These are phyloP conservation scores for Diarsia dahlii DNA, from an alignment of 2,888 invertebrate genomes.

Conservation along the genomic window DNA sequence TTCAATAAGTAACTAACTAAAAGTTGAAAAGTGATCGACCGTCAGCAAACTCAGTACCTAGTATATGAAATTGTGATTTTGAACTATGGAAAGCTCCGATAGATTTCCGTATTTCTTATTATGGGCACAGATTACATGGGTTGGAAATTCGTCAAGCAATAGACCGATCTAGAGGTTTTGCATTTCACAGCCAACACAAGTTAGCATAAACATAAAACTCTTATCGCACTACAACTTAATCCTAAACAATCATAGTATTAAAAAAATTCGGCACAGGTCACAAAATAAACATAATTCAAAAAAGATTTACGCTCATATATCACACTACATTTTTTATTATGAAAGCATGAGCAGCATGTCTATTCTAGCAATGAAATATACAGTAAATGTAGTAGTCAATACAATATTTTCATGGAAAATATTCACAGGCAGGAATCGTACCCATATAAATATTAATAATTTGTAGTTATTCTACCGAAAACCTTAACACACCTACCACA, in stretches of 20 bases:
- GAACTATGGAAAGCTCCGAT: no score
- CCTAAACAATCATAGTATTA: neutral
- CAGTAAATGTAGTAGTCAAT: neutral
- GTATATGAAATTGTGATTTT: neutral
- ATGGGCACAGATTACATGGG: no score
- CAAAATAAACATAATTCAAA: neutral
- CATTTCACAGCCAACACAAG: conserved; percentile 20
- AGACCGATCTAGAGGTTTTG: neutral
- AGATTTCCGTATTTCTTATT: no score
- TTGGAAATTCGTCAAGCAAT: neutral
- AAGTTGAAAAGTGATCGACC: neutral
- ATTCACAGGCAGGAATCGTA: neutral
- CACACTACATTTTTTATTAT: neutral
- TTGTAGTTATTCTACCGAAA: neutral
- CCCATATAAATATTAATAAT: neutral
- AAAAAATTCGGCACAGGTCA: neutral
- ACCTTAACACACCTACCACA: no score
- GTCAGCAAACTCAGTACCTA: neutral
- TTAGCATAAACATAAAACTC: neutral
- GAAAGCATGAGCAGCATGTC: neutral
- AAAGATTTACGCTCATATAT: neutral
- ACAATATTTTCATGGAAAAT: conserved; percentile 44
- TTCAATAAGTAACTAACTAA: no score
- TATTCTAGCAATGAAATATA: neutral
- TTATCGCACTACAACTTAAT: neutral